Base-by-base conservation (phyloP, 2,888 invertebrate species). In the Thyatira batis region DNA sequence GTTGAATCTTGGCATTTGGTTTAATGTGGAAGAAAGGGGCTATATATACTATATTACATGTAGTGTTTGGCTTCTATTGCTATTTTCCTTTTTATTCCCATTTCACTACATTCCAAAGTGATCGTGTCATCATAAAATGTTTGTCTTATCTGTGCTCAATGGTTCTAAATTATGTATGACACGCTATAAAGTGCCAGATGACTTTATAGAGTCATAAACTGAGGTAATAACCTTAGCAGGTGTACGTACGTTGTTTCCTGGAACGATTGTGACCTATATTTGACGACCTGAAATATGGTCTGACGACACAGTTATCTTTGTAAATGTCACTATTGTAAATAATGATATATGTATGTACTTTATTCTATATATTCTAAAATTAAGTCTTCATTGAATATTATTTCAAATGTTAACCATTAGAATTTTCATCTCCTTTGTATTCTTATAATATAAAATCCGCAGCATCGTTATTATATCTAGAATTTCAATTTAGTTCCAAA, bases 161-260 rank as follows among this genome's bases (percentile, higher is more conserved):
- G 61, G 65, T 72, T 67, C 70, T 84, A 77, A 82, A 86, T 85
- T 83, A 87, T 87, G 82, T 79, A 85, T 76, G 78, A 79, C 73
- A 73, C 67, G 80, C 77, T 80, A 74, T 73, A 73, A 76, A 73
- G 70, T 71, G 73, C 66, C 74, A 73, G 77, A 79, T 78, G 74
- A 71, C 73, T 87, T 87, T 85, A 87, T 85, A 65, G 78, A 67
- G 66, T 69, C 76, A 75, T 86, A 83, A 87, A 81, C 65, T 72
- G 67, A 63, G 62, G 60, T 79, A 78, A 79, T 78, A 67, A 73
- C 77, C 76, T 69, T 68, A 69, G 61, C 82, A 80, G 83, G 79
- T 84, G 78, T 72, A 66, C 68, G 50, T 57, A 65, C 65, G 70
- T 27, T 21, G 17, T 48, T 8, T 27, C 65, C 62, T 65, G 63